Evolutionary conservation across 2,888 invertebrate genomes (phyloP).

Genomic region (Andrena haemorrhoa): DNA sequence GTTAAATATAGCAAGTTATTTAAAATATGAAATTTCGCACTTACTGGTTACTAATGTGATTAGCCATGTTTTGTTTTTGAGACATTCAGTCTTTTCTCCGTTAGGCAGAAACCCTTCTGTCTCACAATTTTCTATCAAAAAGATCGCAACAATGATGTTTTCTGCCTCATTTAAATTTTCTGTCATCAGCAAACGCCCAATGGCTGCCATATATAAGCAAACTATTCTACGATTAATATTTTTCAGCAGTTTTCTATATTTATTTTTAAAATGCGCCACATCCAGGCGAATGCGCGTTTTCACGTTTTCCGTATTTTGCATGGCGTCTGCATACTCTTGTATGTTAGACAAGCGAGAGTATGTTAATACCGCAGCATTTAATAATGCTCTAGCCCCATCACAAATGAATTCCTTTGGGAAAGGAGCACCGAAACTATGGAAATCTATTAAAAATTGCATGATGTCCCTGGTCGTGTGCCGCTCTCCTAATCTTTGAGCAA

Average conservation of each 20-base stretch:
- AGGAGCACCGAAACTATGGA: neutral
- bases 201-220: neutral
- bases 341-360: conserved; percentile 1
- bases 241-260: neutral
- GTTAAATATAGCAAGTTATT: neutral
- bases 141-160: neutral
- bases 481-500: neutral
- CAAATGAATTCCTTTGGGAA: neutral
- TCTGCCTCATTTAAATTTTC: neutral
- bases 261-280: conserved; percentile 2
- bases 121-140: neutral
- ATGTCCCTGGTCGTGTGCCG: neutral
- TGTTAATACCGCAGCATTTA: neutral
- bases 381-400: conserved; percentile 1
- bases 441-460: neutral
- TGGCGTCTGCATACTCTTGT: conserved; percentile 1
- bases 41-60: neutral
- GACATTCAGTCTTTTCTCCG: neutral
- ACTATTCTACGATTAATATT: neutral
- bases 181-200: neutral
- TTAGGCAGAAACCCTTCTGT: neutral
- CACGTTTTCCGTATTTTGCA: neutral
- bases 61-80: neutral
- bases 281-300: conserved; percentile 8
- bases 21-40: neutral